Conservation (phyloP, 2,888 invertebrate species). For the Drosophila picticornis region DNA sequence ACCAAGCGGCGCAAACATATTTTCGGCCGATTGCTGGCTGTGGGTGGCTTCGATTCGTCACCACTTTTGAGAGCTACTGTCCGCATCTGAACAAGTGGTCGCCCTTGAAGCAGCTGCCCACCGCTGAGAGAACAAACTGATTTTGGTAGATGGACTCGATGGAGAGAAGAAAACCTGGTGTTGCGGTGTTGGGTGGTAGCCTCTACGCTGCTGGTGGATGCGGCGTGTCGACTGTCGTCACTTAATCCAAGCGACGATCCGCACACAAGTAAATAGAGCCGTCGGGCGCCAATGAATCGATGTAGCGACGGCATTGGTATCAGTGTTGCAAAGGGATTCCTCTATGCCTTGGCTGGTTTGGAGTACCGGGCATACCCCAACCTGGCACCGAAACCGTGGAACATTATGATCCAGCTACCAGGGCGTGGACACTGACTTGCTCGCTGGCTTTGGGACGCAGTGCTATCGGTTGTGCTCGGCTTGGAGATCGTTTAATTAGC, state of each 20-base stretch:
- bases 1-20: slow-evolving; percentile 96
- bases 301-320: slow-evolving; percentile 95
- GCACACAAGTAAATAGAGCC: slow-evolving; percentile 90
- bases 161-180: slow-evolving; percentile 97
- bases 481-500: slow-evolving; percentile 91
- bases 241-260: slow-evolving; percentile 95
- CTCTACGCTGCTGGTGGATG: slow-evolving; percentile 97
- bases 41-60: slow-evolving; percentile 97
- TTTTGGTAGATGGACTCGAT: slow-evolving; percentile 96
- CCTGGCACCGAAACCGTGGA: slow-evolving; percentile 95
- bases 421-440: slow-evolving; percentile 94
- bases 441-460: slow-evolving; percentile 93
- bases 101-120: slow-evolving; percentile 84
- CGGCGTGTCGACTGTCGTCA: slow-evolving; percentile 96
- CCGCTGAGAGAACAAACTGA: slow-evolving; percentile 90
- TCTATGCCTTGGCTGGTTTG: slow-evolving; percentile 97
- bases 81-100: slow-evolving; percentile 84
- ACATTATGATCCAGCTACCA: slow-evolving; percentile 91
- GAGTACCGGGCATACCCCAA: slow-evolving; percentile 95
- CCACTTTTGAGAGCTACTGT: slow-evolving; percentile 94
- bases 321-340: slow-evolving; percentile 93
- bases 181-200: slow-evolving; percentile 93
- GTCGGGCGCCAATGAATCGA: slow-evolving; percentile 94
- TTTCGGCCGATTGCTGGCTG: slow-evolving; percentile 93
- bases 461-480: too few species aligned